Conservation (phyloP, 2,113 vertebrate species). For the Corvus hawaiiensis region DNA sequence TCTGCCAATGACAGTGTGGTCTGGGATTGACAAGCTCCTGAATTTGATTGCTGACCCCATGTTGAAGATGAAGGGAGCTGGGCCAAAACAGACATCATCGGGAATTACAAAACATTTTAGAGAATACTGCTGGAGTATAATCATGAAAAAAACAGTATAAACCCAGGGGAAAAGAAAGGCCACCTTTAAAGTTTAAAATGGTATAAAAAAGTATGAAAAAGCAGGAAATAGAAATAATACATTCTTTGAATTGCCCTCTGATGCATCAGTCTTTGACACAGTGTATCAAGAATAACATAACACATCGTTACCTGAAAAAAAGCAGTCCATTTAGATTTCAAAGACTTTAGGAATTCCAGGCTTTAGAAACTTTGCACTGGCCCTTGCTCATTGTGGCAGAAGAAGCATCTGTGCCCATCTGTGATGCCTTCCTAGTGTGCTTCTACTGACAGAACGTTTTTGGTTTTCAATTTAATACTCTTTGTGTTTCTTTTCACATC, state of each 20-base stretch:
- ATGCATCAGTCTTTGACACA: background rate
- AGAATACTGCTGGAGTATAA: background rate
- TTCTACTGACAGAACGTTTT: background rate
- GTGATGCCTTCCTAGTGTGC: background rate
- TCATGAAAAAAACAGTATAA: background rate
- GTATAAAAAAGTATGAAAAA: background rate
- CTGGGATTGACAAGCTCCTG: slow-evolving; percentile 79
- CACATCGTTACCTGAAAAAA: background rate
- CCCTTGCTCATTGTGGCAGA: background rate
- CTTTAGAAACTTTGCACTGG: background rate
- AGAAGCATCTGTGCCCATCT: background rate
- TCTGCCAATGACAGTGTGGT: slow-evolving; percentile 89
- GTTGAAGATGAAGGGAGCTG: slow-evolving; percentile 98
- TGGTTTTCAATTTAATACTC: background rate
- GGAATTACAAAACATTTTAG: background rate
- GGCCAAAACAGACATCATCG: background rate
- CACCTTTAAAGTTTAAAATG: background rate
- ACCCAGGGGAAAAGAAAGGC: background rate
- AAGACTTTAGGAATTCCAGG: background rate
- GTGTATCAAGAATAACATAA: background rate
- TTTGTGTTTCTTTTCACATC: background rate
- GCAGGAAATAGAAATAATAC: background rate
- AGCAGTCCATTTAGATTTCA: background rate
- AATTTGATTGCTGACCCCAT: slow-evolving; percentile 93
- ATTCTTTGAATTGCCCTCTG: background rate